A percentile compares a stretch with the other conserved stretches of the same genome.
phyloP scores from a whole-genome alignment of 92 coral and sea anemone species.

The Phenganax marumi region DNA sequence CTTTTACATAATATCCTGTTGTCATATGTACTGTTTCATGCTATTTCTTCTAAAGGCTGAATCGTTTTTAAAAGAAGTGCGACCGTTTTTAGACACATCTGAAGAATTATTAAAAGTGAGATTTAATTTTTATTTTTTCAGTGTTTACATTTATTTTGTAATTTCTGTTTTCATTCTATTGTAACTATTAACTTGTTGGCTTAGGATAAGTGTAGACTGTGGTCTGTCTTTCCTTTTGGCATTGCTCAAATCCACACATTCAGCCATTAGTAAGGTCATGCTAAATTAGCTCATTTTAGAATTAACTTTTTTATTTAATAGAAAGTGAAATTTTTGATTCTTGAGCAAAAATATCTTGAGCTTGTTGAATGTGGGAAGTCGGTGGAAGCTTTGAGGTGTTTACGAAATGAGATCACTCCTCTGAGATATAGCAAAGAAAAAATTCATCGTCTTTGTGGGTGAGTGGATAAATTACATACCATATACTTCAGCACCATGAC shows the following conservation, averaged over 20 bases:
- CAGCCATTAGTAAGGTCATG: neutral
- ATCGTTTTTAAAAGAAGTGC: slow-evolving; percentile 85
- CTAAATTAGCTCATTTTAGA: neutral
- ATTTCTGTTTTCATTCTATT: slow-evolving; percentile 55
- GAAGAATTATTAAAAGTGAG: slow-evolving; percentile 86
- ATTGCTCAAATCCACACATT: neutral
- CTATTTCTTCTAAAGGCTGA: slow-evolving; percentile 76
- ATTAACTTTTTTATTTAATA: slow-evolving; percentile 35
- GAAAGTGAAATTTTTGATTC: slow-evolving; percentile 94
- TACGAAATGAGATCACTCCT: slow-evolving; percentile 92
- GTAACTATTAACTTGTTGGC: neutral
- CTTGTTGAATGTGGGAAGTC: slow-evolving; percentile 82
- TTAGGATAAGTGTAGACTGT: too few species aligned
- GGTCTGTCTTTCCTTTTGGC: neutral
- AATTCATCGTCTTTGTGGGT: slow-evolving; percentile 95
- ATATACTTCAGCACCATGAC: neutral
- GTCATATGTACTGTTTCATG: too few species aligned
- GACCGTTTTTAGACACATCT: slow-evolving; percentile 78
- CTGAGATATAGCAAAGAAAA: slow-evolving; percentile 82
- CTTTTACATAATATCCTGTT: too few species aligned
- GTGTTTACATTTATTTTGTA: neutral
- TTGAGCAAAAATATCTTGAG: slow-evolving; percentile 97
- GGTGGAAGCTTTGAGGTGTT: slow-evolving; percentile 86
- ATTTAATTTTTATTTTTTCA: neutral
- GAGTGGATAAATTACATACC: slow-evolving; percentile 16